Evolutionary conservation across 1,140 invertebrate species (phyloP), one percentile per base, ranked within the genome.

Genomic region (Pentalonia nigronervosa): DNA sequence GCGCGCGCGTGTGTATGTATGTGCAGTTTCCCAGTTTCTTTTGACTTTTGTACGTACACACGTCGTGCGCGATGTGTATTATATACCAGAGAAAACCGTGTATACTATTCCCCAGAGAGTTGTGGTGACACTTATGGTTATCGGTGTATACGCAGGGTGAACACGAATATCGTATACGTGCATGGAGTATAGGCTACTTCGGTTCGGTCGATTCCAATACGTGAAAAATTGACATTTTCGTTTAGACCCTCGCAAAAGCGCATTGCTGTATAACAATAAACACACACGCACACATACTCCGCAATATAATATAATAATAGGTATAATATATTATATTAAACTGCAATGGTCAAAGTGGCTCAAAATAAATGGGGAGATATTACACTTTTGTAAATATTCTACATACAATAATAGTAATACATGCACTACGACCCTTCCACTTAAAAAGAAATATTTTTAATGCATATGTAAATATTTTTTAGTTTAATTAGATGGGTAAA

Each of bases 71-170:
- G 90, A 47, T 67, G 23, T 21, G 60, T 90, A 45, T 30, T 76
- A 45, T 47, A 48, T 88, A 88, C 48, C 87, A n/a, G n/a, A 34
- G 87, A 34, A 53, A 53, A 11, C 87, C 47, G 90, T 34, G 90
- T 91, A 91, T 47, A 50, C 60, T 11, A 83, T 81, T 91, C 90
- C 90, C 90, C 21, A n/a, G 90, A 83, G 90, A 81, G n/a, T 76
- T 45, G 25, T n/a, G 90, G 41, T 83, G 90, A 91, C 67, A 83
- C 76, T 48, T 92, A 92, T 76, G 67, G 91, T 83, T 48, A 83
- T 92, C 47, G 60, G 90, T 88, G 86, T 87, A 91, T 67, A 76
- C 41, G 25, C 84, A 30, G 14, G 25, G 9, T 87, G 30, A n/a
- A 87, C 84, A 14, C 60, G 30, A 76, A 76, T n/a, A 60, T 60